These are phyloP conservation scores for Guaruba guarouba DNA, from an alignment of 2,113 vertebrate species.

Conservation along the genomic window DNA sequence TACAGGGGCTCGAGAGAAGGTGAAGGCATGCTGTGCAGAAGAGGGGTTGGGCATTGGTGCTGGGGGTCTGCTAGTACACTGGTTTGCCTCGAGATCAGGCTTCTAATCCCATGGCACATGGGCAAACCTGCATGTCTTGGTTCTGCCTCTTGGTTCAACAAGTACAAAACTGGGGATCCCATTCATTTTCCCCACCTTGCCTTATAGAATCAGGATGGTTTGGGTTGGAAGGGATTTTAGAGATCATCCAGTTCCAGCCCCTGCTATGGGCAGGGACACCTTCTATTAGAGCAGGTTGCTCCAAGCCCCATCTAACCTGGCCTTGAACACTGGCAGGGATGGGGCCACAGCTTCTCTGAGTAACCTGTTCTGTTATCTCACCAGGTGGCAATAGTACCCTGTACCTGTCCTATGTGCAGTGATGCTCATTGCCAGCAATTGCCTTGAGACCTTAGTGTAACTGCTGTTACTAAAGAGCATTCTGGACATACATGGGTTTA, in stretches of 20 bases:
- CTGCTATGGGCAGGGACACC: not conserved
- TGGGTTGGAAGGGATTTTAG: not conserved
- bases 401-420: not conserved
- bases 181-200: not conserved
- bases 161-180: not conserved
- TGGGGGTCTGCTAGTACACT: not conserved
- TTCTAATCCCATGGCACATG: not conserved
- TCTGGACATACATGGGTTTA: not conserved
- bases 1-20: accelerated
- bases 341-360: not conserved
- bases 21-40: not conserved
- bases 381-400: not conserved
- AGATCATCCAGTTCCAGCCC: not conserved
- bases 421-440: not conserved
- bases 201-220: not conserved
- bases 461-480: not conserved
- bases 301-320: not conserved
- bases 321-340: not conserved
- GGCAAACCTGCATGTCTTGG: not conserved
- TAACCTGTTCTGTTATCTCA: not conserved
- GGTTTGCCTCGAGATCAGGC: not conserved
- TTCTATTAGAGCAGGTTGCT: not conserved
- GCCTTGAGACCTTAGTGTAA: not conserved
- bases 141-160: not conserved
- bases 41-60: not conserved